Percentiles rank a stretch among this genome's conserved stretches.
phyloP scores from a whole-genome alignment of 2,888 invertebrate genomes.

The Drosophila phalerata region DNA sequence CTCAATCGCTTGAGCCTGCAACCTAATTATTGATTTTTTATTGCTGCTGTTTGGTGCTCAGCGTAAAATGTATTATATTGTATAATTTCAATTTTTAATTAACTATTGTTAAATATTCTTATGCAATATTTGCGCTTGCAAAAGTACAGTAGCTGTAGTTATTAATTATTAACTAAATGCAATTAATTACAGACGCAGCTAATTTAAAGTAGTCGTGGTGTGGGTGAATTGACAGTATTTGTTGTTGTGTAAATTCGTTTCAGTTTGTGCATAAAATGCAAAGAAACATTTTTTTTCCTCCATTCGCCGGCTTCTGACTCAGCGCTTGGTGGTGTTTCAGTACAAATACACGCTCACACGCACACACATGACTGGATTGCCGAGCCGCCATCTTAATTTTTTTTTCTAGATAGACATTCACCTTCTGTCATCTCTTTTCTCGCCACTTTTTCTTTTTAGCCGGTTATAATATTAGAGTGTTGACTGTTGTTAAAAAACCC shows the following conservation, averaged over 20 bases:
- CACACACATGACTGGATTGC: not conserved
- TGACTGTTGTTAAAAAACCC: conserved; percentile 42
- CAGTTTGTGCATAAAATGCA: not conserved
- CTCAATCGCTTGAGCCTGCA: conserved; percentile 24
- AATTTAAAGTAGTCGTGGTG: not conserved
- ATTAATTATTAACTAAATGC: not conserved
- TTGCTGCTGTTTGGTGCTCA: not conserved
- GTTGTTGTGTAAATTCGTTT: not conserved
- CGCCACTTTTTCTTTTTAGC: conserved; percentile 32
- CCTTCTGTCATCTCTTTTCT: conserved; percentile 32
- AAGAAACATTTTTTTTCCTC: not conserved
- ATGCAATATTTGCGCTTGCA: conserved; percentile 29
- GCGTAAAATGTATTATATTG: not conserved
- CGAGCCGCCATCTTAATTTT: conserved; percentile 60
- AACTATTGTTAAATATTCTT: conserved; percentile 12
- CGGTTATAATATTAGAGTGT: conserved; percentile 21
- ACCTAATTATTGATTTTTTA: conserved; percentile 69
- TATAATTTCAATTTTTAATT: not conserved
- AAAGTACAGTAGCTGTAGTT: conserved; percentile 20
- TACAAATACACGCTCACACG: conserved; percentile 25
- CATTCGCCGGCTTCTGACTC: conserved; percentile 59
- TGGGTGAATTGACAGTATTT: not conserved
- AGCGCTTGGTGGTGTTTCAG: conserved; percentile 28
- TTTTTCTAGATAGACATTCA: conserved; percentile 56
- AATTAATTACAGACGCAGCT: not conserved